Evolutionary conservation across 2,888 invertebrate genomes (phyloP).

Genomic region (Ormyrus nitidulus): DNA sequence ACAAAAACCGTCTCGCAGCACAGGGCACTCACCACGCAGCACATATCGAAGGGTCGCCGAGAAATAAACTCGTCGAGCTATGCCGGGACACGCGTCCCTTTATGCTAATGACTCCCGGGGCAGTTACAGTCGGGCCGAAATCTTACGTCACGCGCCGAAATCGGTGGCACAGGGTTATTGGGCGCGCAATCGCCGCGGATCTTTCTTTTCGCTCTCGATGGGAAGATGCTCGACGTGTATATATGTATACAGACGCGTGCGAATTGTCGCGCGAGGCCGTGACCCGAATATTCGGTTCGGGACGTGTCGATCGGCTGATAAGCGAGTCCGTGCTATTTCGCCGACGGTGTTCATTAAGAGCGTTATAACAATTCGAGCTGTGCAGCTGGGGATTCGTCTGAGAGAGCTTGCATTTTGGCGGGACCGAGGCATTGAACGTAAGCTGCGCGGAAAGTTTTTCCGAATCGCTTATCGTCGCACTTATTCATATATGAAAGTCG

Average conservation of each 20-base stretch:
- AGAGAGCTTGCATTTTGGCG: background rate
- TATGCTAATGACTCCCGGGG: conserved; percentile 66
- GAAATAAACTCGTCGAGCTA: conserved; percentile 67
- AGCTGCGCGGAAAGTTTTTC: conserved; percentile 14
- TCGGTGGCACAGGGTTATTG: conserved; percentile 60
- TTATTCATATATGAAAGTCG: conserved; percentile 20
- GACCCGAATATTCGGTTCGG: conserved; percentile 10
- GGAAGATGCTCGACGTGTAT: background rate
- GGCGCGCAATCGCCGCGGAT: conserved; percentile 45
- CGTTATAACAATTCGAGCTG: background rate
- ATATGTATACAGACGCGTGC: no score
- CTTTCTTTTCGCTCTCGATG: conserved; percentile 5
- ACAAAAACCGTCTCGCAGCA: background rate
- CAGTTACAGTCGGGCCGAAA: conserved; percentile 1
- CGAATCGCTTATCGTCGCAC: conserved; percentile 31
- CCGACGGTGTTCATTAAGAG: background rate
- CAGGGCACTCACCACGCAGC: background rate
- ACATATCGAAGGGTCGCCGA: conserved; percentile 15
- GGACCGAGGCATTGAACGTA: background rate
- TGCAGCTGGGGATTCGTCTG: background rate
- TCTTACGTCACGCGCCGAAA: conserved; percentile 59
- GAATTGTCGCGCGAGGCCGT: background rate
- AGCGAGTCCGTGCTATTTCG: no score
- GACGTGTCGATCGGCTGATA: background rate
- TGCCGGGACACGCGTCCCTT: conserved; percentile 69